phyloP scores from a whole-genome alignment of 35 echinoderm and acorn worm species.

The Lytechinus pictus region DNA sequence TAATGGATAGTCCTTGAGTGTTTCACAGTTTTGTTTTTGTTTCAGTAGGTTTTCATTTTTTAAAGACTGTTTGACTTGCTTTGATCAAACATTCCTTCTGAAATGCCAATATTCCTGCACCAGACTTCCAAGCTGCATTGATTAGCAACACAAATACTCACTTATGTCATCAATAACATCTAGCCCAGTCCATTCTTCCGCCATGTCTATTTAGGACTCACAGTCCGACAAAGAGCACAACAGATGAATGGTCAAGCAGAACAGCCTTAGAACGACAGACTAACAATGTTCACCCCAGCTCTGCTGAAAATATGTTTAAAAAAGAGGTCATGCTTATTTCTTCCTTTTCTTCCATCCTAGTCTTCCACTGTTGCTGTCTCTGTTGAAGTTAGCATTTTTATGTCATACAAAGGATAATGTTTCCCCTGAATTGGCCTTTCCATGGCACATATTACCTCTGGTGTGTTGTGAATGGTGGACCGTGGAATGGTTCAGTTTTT shows the following conservation, averaged over 20 bases:
- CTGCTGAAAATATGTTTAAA: background rate
- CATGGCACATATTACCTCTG: background rate
- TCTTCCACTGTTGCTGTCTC: background rate
- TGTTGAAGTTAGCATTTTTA: background rate
- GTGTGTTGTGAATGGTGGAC: background rate
- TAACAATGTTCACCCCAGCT: background rate
- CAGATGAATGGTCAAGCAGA: background rate
- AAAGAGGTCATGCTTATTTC: background rate
- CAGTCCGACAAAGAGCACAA: background rate
- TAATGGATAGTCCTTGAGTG: background rate
- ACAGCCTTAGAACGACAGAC: background rate
- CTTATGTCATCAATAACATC: constrained; percentile 19
- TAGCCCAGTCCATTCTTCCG: background rate
- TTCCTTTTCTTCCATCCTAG: background rate
- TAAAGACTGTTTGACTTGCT: background rate
- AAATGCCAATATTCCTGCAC: background rate
- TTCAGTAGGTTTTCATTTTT: background rate
- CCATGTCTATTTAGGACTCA: background rate
- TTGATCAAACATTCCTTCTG: constrained; percentile 18
- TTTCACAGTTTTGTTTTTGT: background rate
- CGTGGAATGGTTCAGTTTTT: background rate
- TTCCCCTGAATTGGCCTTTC: background rate
- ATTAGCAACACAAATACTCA: background rate
- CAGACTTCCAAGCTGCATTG: background rate
- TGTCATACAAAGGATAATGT: background rate